These are phyloP conservation scores for Fabriciana adippe DNA, from an alignment of 2,888 invertebrate genomes.

Conservation along the genomic window DNA sequence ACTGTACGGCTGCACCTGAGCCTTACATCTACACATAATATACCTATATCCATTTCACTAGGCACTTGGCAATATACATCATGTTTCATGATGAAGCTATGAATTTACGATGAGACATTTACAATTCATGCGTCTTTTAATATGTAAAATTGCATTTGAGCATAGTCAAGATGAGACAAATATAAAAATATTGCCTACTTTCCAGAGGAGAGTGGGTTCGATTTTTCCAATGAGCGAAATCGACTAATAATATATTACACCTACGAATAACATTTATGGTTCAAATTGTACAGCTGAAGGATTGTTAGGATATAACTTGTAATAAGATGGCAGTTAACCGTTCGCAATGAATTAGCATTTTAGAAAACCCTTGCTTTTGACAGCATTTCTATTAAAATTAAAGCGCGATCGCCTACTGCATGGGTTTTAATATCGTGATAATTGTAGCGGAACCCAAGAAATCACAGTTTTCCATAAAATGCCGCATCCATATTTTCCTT, in stretches of 20 bases:
- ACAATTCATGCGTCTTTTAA: constrained; percentile 1
- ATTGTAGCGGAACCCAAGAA: no score
- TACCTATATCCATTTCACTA: background rate
- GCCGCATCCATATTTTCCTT: constrained; percentile 6
- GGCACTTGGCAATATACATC: background rate
- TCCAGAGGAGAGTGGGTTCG: no score
- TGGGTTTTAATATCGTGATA: no score
- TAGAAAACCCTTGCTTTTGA: no score
- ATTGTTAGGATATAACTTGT: background rate
- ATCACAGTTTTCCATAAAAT: background rate
- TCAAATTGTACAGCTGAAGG: background rate
- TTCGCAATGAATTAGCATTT: no score
- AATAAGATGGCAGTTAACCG: background rate
- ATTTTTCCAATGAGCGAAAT: no score
- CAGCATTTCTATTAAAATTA: no score
- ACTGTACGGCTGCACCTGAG: background rate
- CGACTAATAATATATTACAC: no score
- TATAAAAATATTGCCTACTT: no score
- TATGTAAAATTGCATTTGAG: background rate
- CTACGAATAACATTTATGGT: no score
- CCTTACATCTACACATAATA: background rate
- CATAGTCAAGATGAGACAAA: no score
- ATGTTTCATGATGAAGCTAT: constrained; percentile 5
- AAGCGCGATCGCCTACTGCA: no score
- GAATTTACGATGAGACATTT: constrained; percentile 8